Base-by-base conservation (phyloP, 1,140 invertebrate genomes). In the Apocrypta bakeri region DNA sequence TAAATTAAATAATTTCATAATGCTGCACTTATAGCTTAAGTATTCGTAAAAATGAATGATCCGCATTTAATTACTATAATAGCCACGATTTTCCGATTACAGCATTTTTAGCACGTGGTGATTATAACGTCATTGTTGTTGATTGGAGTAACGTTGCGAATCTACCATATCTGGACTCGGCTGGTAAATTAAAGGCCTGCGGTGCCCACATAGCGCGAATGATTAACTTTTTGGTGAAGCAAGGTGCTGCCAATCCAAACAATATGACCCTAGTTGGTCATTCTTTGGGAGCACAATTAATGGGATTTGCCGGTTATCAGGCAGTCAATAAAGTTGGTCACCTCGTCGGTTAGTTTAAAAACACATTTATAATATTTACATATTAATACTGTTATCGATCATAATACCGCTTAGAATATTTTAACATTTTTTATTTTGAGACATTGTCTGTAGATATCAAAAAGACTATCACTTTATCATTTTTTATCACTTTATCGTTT, bases 121-220 rank as follows among this genome's bases (percentile, higher is more conserved):
- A 80, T n/a, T 84, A 79, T 56, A 85, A 85, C 48, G 72, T 85
- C 29, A 85, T 84, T 48, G 78, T 84, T 12, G 68, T 85, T 63
- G 83, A 85, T 73, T 85, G 85, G 85, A 31, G 81, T 27, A 71
- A 63, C 14, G 56, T 85, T 29, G 79, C 83, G 6, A 61, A 79
- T 40, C 33, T 82, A 24, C 40, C 42, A 2, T 85, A 85, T 48
- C 0, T 48, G 25, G 37, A 71, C 24, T 75, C 81, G 7, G 31
- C 40, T 0, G 21, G 12, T 3, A 42, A 24, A 29, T 79, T 83
- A 42, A 78, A 81, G 27, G 69, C 61, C 42, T 74, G 84, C 0
- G 85, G 83, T 1, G 29, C 21, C 27, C 33, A 83, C 21, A 76
- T 85, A 29, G 81, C 76, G 2, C 71, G 79, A 83, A 85, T 85